A percentile compares a stretch with the other conserved stretches of the same genome.
These are phyloP conservation scores for Tipula unca DNA, from an alignment of 2,888 invertebrate genomes.

Conservation along the genomic window DNA sequence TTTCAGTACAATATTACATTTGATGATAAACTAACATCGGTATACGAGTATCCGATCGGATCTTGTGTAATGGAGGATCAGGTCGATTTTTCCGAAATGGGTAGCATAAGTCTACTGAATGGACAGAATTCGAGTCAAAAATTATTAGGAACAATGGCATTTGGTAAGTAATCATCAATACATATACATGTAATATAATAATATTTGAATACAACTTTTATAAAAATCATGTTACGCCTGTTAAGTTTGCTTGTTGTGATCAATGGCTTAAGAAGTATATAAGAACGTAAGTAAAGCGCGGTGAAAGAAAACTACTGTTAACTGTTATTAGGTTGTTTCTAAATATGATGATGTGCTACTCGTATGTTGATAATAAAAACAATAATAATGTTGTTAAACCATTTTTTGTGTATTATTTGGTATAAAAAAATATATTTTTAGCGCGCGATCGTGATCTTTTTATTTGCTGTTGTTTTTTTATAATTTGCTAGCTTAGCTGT, in stretches of 20 bases:
- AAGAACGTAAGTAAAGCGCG: not conserved
- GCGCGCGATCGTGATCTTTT: not conserved
- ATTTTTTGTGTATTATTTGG: not conserved
- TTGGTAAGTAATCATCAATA: constrained; percentile 32
- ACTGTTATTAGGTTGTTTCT: not conserved
- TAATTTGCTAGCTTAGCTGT: not conserved
- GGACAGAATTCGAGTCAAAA: constrained; percentile 28
- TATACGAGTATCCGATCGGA: constrained; percentile 92
- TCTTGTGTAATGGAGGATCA: constrained; percentile 63
- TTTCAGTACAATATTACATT: constrained; percentile 81
- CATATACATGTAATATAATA: not conserved
- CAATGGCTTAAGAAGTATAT: not conserved
- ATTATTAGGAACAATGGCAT: constrained; percentile 40
- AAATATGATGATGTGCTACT: not conserved
- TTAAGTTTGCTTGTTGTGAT: not conserved
- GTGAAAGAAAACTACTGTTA: not conserved
- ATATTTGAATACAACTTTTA: not conserved
- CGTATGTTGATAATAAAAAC: not conserved
- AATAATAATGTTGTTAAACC: not conserved
- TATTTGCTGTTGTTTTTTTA: not conserved
- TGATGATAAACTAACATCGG: constrained; percentile 76
- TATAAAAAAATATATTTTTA: not conserved
- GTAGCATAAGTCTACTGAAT: not conserved
- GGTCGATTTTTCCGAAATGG: not conserved
- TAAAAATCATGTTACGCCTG: not conserved